These are phyloP conservation scores for Platycheirus albimanus DNA, from an alignment of 2,888 invertebrate genomes.

Conservation along the genomic window DNA sequence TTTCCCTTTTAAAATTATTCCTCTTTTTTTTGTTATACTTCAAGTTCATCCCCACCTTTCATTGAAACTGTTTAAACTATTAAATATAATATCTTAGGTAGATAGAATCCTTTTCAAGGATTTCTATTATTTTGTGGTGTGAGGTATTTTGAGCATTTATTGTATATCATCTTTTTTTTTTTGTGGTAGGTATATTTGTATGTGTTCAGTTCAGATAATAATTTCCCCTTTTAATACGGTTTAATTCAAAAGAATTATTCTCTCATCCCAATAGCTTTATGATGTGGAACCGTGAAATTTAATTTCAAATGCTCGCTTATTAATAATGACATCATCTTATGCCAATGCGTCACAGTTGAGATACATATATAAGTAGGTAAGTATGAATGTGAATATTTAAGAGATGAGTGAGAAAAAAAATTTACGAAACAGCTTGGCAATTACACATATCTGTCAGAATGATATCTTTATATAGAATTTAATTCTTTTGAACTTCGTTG, in stretches of 20 bases:
- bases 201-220: background rate
- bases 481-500: slow-evolving; percentile 61
- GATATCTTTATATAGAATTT: slow-evolving; percentile 64
- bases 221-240: slow-evolving; percentile 49
- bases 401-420: slow-evolving; percentile 20
- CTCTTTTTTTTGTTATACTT: slow-evolving; percentile 56
- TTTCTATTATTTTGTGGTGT: slow-evolving; percentile 47
- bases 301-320: slow-evolving; percentile 71
- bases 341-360: slow-evolving; percentile 37
- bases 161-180: slow-evolving; percentile 7
- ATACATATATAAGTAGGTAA: background rate
- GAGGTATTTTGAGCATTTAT: slow-evolving; percentile 28
- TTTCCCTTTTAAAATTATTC: slow-evolving; percentile 52
- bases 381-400: slow-evolving; percentile 8
- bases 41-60: slow-evolving; percentile 32
- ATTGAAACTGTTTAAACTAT: slow-evolving; percentile 25
- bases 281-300: slow-evolving; percentile 68
- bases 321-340: slow-evolving; percentile 71
- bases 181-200: background rate
- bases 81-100: slow-evolving; percentile 30
- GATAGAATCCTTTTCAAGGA: slow-evolving; percentile 11
- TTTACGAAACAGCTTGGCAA: slow-evolving; percentile 21
- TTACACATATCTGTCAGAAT: slow-evolving; percentile 41
- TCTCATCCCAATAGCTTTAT: slow-evolving; percentile 23
- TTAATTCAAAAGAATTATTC: slow-evolving; percentile 23